Evolutionary conservation across 2,888 invertebrate species (phyloP).

Genomic region (Dicycla oo): DNA sequence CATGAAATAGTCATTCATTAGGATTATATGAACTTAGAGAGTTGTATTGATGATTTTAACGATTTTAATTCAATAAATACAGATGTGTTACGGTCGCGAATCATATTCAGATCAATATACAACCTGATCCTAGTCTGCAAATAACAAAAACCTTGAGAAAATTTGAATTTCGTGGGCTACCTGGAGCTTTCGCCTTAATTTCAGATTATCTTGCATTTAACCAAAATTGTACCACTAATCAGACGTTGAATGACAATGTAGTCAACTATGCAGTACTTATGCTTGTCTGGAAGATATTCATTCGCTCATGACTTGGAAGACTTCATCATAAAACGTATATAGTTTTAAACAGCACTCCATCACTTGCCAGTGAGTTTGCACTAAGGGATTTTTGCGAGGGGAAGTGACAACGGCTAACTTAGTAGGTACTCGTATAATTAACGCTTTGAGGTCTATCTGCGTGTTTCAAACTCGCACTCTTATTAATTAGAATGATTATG

Average conservation of each 20-base stretch:
- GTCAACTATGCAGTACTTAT: not conserved
- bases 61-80: too few species aligned
- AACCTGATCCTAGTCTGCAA: too few species aligned
- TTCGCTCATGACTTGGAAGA: not conserved
- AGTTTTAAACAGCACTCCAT: slow-evolving; percentile 1
- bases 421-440: not conserved
- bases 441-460: not conserved
- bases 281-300: not conserved
- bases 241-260: not conserved
- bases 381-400: not conserved
- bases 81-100: too few species aligned
- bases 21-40: too few species aligned
- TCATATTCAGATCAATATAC: too few species aligned
- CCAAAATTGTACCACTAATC: not conserved
- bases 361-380: not conserved
- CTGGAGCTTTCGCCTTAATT: too few species aligned
- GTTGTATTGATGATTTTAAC: too few species aligned
- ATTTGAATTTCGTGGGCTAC: too few species aligned
- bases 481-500: too few species aligned
- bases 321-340: not conserved
- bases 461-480: not conserved
- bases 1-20: too few species aligned
- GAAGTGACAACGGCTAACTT: not conserved
- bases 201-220: not conserved
- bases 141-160: too few species aligned